Evolutionary conservation across 2,888 invertebrate species (phyloP), one percentile per base, ranked within the genome.

Genomic region (Cenopis cana): DNA sequence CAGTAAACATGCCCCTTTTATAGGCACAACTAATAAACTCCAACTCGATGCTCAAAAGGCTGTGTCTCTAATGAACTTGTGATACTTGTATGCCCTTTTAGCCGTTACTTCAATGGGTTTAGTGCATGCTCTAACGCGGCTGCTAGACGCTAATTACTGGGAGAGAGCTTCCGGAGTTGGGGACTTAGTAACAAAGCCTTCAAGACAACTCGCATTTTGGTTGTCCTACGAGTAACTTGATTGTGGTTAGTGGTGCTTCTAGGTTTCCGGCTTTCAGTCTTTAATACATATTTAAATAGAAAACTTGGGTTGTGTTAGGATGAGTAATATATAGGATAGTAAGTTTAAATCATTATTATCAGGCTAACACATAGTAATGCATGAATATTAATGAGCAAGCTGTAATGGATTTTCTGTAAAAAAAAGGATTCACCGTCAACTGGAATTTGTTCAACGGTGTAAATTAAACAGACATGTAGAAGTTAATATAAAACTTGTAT

Each of bases 1-100:
- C 80, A 86, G 88, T 90, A 90, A 89, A 82, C 82, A 82, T 82
- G 85, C 85, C 87, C 87, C 87, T 85, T 89, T 89, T 91, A 91
- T 89, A 85, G 88, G 84, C 88, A 85, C 85, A 85, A 89, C 86
- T 90, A 90, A 90, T 93, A 91, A 90, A 91, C 84, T 85, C 79
- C 82, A 86, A 87, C 12, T 9, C 17, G 17, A 8, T 18, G 14
- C n/a, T 10, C n/a, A 18, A 61, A 61, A 33, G 17, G 61, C 12
- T 12, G 17, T 17, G 6, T 33, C 46, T 50, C n/a, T 14, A 18
- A n/a, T 33, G 41, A 17, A 18, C 9, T 50, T 33, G 3, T 33
- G 14, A 12, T 14, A 14, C 33, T 50, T 14, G 49, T 61, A 24
- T 12, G 49, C 29, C 49, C n/a, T 50, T 20, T 18, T 33, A 11